Evolutionary conservation across 2,888 invertebrate genomes (phyloP).

Genomic region (Belgica antarctica): DNA sequence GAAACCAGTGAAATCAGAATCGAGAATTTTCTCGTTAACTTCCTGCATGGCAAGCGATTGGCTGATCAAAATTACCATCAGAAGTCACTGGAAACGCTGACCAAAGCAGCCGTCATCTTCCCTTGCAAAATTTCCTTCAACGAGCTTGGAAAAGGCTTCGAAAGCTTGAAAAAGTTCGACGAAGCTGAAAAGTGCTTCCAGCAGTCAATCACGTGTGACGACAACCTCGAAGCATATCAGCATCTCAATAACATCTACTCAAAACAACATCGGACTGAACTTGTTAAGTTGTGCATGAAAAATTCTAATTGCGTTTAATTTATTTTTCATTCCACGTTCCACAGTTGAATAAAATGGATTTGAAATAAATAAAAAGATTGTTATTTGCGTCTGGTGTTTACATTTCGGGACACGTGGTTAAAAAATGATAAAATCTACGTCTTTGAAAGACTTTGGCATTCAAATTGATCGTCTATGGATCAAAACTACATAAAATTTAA

Average conservation of each 20-base stretch:
- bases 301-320: conserved; percentile 5
- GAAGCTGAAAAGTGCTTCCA: conserved; percentile 1
- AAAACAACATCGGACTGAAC: not conserved
- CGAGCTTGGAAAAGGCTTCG: not conserved
- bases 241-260: not conserved
- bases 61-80: not conserved
- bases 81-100: not conserved
- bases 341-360: not conserved
- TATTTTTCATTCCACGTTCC: too few relatives aligned
- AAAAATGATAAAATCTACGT: too few relatives aligned
- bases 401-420: too few relatives aligned
- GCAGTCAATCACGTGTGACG: not conserved
- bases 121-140: not conserved
- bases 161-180: not conserved
- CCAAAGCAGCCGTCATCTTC: not conserved
- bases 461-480: not conserved
- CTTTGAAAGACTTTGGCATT: not conserved
- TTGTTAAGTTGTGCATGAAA: not conserved
- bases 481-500: too few relatives aligned
- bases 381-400: too few relatives aligned
- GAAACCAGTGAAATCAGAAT: not conserved
- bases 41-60: not conserved
- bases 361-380: not conserved
- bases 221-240: not conserved
- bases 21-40: not conserved